Evolutionary conservation across 1,140 invertebrate genomes (phyloP).

Genomic region (Cotesia chilonis): DNA sequence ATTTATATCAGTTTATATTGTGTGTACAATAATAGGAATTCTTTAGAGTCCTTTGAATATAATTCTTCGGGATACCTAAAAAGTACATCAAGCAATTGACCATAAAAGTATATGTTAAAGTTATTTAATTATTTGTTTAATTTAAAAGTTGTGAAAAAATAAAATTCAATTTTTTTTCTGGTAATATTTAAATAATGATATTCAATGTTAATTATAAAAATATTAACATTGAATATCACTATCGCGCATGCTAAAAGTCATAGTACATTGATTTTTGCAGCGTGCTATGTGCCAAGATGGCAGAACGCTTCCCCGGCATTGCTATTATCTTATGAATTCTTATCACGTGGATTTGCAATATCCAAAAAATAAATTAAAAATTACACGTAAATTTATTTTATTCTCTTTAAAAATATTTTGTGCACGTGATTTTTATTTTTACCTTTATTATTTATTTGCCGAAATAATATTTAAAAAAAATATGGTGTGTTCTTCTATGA

Average conservation of each 20-base stretch:
- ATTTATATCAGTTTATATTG: no score
- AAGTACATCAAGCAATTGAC: no score
- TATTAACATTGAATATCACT: constrained; percentile 25
- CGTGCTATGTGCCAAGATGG: constrained; percentile 51
- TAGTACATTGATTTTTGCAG: constrained; percentile 57
- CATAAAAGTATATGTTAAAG: no score
- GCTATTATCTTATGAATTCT: constrained; percentile 52
- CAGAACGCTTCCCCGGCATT: constrained; percentile 47
- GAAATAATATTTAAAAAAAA: background rate
- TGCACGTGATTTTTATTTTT: background rate
- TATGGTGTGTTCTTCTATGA: constrained; percentile 37
- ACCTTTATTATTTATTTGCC: background rate
- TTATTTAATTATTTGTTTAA: no score
- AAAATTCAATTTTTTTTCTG: no score
- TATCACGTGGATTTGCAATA: constrained; percentile 25
- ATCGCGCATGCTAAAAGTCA: constrained; percentile 29
- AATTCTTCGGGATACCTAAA: no score
- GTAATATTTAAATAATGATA: constrained; percentile 20
- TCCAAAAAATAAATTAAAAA: background rate
- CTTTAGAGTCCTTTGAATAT: no score
- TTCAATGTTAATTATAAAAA: constrained; percentile 13
- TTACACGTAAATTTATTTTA: background rate
- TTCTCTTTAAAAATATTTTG: background rate
- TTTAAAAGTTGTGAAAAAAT: no score
- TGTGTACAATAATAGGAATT: no score